A percentile compares a stretch with the other conserved stretches of the same genome.
These are phyloP conservation scores for Peromyscus melanophrys DNA, from an alignment of 2,797 vertebrate genomes.

Conservation along the genomic window DNA sequence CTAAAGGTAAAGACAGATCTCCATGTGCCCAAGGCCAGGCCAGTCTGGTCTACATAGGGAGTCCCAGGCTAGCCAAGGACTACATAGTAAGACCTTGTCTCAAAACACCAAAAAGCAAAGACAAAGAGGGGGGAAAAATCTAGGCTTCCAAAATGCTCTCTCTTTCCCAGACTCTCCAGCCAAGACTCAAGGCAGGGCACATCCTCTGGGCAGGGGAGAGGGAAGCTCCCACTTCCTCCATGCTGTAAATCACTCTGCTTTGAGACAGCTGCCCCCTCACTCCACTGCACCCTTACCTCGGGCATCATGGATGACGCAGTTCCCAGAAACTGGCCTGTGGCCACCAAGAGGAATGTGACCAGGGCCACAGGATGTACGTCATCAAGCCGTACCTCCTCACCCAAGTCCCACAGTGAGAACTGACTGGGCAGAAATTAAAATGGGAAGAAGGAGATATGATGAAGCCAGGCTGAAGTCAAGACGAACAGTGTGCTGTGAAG, in stretches of 20 bases:
- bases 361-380: conserved; percentile 39
- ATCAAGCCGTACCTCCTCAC: conserved; percentile 59
- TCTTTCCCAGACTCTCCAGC: not conserved
- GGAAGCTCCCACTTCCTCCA: not conserved
- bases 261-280: not conserved
- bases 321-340: conserved; percentile 36
- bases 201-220: not conserved
- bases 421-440: not conserved
- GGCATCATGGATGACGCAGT: conserved; percentile 21
- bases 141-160: conserved; percentile 48
- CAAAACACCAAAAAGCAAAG: not conserved
- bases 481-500: fast-evolving
- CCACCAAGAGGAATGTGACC: not conserved
- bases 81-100: not conserved
- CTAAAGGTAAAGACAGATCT: not conserved
- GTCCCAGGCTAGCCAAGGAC: not conserved
- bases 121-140: not conserved
- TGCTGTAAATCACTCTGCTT: conserved; percentile 64
- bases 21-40: not conserved
- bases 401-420: not conserved
- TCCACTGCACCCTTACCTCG: not conserved
- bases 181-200: conserved; percentile 57
- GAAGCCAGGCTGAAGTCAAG: fast-evolving
- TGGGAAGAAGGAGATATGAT: not conserved
- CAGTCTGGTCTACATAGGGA: not conserved